Evolutionary conservation across 2,888 invertebrate species (phyloP), one percentile per base, ranked within the genome.

Genomic region (Hyppa rectilinea): DNA sequence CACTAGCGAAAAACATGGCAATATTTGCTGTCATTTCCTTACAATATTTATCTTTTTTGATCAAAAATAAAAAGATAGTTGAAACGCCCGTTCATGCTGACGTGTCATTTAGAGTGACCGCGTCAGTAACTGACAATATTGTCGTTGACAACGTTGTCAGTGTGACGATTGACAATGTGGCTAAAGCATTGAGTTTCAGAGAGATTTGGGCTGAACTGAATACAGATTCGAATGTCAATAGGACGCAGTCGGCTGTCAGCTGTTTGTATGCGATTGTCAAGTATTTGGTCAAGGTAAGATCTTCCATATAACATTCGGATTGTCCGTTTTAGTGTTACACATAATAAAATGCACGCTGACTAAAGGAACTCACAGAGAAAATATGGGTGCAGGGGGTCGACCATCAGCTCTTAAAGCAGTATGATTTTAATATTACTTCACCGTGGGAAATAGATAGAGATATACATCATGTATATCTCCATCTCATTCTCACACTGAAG

Each of bases 11-110:
- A 47, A 94, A 93, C 67, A 91, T 96, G 55, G 92, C 95, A 0
- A 86, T 94, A 49, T 96, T 95, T 70, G 92, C 92, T 0, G 93
- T 96, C 0, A 95, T 96, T 2, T 95, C 96, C 0, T 78, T 96
- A 14, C 96, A 96, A 76, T 96, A 96, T 78, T 77, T 96, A 29
- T 95, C 96, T 10, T 96, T 96, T 90, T 85, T 96, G 75, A 96
- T 96, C 0, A 96, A 96, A 75, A 95, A 96, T 79, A 95, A 94
- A 70, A 96, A 94, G 12, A 90, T 95, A 1, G 96, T 92, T 3
- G 95, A 95, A 72, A 93, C 92, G 20, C 91, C 96, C 43, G 84
- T 95, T 29, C 83, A 96, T 82, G 81, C 95, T 66, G 91, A 96
- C 20, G 95, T 95, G 2, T 95, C 95, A 0, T 96, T 95, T 58